These are phyloP conservation scores for Hyphantria cunea DNA, from an alignment of 1,140 invertebrate genomes.

Conservation along the genomic window DNA sequence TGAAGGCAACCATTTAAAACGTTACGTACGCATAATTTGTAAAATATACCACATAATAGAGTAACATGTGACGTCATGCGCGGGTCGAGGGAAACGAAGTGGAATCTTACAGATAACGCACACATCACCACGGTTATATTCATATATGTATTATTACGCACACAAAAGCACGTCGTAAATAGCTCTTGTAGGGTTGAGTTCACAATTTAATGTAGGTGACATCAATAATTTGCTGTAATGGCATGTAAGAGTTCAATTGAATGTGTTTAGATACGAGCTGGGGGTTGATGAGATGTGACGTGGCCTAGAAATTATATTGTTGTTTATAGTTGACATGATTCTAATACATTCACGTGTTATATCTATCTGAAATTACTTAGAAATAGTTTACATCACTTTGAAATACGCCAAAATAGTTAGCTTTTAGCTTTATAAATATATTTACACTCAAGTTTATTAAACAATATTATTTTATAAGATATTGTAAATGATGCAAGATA, in stretches of 20 bases:
- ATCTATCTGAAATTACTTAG: no score
- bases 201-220: constrained; percentile 73
- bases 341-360: no score
- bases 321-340: no score
- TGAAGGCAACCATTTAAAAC: neutral
- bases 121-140: constrained; percentile 49
- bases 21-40: constrained; percentile 1
- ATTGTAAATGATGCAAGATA: no score
- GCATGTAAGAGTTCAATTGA: constrained; percentile 72
- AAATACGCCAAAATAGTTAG: no score
- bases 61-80: constrained; percentile 68
- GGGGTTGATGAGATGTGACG: constrained; percentile 46
- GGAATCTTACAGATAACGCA: constrained; percentile 80
- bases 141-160: constrained; percentile 40
- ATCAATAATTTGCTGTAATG: constrained; percentile 76
- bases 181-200: constrained; percentile 61
- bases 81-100: constrained; percentile 78
- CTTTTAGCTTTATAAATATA: no score
- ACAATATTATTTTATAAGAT: no score
- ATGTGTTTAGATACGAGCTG: constrained; percentile 47
- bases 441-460: no score
- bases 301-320: constrained; percentile 16
- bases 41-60: constrained; percentile 17
- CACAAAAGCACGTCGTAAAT: constrained; percentile 37
- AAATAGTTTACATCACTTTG: no score